Evolutionary conservation across 1,140 invertebrate genomes (phyloP).

Genomic region (Anastatus disparis): DNA sequence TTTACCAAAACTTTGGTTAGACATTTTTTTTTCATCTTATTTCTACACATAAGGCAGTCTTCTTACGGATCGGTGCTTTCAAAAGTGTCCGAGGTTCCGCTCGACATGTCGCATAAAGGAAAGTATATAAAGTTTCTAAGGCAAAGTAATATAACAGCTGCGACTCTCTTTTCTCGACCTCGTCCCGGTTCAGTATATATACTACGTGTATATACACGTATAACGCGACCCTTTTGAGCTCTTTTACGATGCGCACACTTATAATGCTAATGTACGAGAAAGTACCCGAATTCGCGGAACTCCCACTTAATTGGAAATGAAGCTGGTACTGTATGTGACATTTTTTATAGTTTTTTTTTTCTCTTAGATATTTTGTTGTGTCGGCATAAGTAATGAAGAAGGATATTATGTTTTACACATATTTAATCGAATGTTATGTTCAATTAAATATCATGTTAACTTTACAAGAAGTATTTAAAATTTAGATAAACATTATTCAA

Average conservation of each 20-base stretch:
- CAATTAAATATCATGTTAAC: too few species aligned
- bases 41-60: too few species aligned
- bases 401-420: too few species aligned
- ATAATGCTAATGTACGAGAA: constrained; percentile 14
- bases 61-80: too few species aligned
- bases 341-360: too few species aligned
- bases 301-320: constrained; percentile 8
- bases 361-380: too few species aligned
- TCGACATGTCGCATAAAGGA: constrained; percentile 4
- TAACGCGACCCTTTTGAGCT: constrained; percentile 12
- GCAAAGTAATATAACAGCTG: background rate
- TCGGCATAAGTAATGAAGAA: background rate
- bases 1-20: too few species aligned
- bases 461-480: too few species aligned
- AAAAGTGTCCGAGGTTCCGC: constrained; percentile 16
- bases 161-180: background rate
- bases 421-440: too few species aligned
- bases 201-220: too few species aligned
- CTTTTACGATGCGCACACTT: background rate
- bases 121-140: background rate
- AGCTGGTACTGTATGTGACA: background rate
- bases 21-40: too few species aligned
- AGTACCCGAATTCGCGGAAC: constrained; percentile 6
- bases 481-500: too few species aligned
- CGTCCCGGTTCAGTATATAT: constrained; percentile 21